Conservation (phyloP, 1,140 invertebrate genomes). For the Zaprionus gabonicus region DNA sequence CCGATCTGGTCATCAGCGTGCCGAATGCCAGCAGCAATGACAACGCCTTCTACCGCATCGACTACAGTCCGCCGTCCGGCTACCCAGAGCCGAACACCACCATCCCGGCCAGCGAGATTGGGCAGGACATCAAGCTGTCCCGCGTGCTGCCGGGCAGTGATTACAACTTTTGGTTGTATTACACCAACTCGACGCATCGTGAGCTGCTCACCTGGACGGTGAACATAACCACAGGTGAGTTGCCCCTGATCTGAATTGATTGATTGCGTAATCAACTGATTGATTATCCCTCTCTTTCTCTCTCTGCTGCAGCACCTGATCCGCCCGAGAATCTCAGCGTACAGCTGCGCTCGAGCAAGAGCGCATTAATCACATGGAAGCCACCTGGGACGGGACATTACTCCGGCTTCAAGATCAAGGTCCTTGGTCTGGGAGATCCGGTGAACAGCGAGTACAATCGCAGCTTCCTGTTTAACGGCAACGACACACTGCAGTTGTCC, state of each 20-base stretch:
- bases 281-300: background rate
- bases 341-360: slow-evolving; percentile 91
- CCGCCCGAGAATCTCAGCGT: slow-evolving; percentile 94
- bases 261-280: slow-evolving; percentile 1
- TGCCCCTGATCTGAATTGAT: background rate
- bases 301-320: slow-evolving; percentile 90
- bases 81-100: slow-evolving; percentile 94
- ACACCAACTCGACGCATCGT: slow-evolving; percentile 92
- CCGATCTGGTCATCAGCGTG: slow-evolving; percentile 94
- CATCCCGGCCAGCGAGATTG: slow-evolving; percentile 91
- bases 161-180: slow-evolving; percentile 95
- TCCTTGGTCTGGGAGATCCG: slow-evolving; percentile 88
- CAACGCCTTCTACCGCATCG: slow-evolving; percentile 92
- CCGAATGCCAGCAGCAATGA: slow-evolving; percentile 91
- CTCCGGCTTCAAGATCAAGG: slow-evolving; percentile 91
- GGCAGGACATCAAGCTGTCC: slow-evolving; percentile 92
- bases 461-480: slow-evolving; percentile 88
- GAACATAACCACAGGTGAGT: slow-evolving; percentile 92
- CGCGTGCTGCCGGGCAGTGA: slow-evolving; percentile 93
- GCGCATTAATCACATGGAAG: slow-evolving; percentile 92
- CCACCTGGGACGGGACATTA: slow-evolving; percentile 91
- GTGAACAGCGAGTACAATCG: slow-evolving; percentile 85
- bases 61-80: slow-evolving; percentile 93
- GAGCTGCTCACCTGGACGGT: slow-evolving; percentile 95
- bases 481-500: slow-evolving; percentile 89